phyloP scores from a whole-genome alignment of 2,888 invertebrate species.

The Romanomermis culicivorax region DNA sequence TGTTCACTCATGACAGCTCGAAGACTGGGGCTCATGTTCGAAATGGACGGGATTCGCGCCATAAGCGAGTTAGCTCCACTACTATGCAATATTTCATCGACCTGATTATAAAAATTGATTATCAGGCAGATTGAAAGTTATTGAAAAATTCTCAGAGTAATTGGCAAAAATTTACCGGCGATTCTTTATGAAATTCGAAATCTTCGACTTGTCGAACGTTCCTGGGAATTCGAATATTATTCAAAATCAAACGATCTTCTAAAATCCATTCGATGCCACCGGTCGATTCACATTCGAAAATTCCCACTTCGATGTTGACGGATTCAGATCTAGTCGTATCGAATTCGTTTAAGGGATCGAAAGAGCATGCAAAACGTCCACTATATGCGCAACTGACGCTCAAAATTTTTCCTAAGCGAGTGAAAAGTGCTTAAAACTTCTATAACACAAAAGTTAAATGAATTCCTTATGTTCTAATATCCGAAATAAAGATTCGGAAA shows the following conservation, averaged over 20 bases:
- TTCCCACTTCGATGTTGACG: conserved; percentile 46
- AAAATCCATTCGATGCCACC: conserved; percentile 68
- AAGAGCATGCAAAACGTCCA: conserved; percentile 87
- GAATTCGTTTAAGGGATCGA: conserved; percentile 43
- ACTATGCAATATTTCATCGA: background rate
- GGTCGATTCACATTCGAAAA: conserved; percentile 96
- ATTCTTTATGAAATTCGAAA: conserved; percentile 10
- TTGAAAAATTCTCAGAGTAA: background rate
- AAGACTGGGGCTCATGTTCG: background rate
- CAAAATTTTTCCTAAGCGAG: conserved; percentile 24
- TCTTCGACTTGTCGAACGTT: conserved; percentile 6
- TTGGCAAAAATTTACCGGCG: conserved; percentile 9
- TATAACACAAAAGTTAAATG: too few relatives aligned
- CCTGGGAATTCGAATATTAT: conserved; percentile 54
- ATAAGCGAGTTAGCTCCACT: background rate
- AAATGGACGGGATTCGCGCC: background rate
- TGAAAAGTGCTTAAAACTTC: too few relatives aligned
- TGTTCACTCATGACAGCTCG: conserved; percentile 3
- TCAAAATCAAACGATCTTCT: conserved; percentile 79
- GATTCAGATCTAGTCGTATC: conserved; percentile 4
- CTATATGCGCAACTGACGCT: conserved; percentile 79
- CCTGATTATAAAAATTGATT: too few relatives aligned
- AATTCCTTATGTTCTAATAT: too few relatives aligned
- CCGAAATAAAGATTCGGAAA: too few relatives aligned
- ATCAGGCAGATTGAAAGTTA: background rate